Percentiles rank a stretch among this genome's conserved stretches.
Conservation (phyloP, 2,888 invertebrate genomes). For the Marasmarcha lunaedactyla region DNA sequence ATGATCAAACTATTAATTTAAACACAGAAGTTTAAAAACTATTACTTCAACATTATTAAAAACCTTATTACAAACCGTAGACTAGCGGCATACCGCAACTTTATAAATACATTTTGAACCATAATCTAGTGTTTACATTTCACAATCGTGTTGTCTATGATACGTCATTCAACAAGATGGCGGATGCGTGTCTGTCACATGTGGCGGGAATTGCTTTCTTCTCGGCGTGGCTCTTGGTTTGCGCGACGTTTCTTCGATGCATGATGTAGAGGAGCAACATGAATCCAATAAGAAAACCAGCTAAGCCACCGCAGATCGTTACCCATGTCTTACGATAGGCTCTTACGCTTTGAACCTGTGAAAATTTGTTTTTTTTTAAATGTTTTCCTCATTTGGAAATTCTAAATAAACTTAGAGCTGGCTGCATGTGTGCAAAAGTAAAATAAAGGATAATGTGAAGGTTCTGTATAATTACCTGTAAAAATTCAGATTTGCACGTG, state of each 20-base stretch:
- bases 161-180: conserved; percentile 35
- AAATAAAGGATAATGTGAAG: no score
- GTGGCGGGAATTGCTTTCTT: conserved; percentile 28
- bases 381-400: background rate
- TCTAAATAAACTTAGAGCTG: background rate
- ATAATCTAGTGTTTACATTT: no score
- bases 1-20: no score
- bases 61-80: no score
- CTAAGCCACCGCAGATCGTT: conserved; percentile 51
- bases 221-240: conserved; percentile 40
- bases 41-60: no score
- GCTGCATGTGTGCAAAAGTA: no score
- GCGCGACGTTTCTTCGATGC: conserved; percentile 58
- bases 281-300: conserved; percentile 55
- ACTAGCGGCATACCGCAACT: no score
- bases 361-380: conserved; percentile 4
- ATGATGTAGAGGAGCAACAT: conserved; percentile 55
- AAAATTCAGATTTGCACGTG: conserved; percentile 36
- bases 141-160: no score
- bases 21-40: no score
- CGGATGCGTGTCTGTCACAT: conserved; percentile 34
- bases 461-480: no score
- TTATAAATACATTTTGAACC: no score
- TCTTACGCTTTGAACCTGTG: conserved; percentile 36
- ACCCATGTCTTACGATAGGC: conserved; percentile 52